A percentile compares a stretch with the other conserved stretches of the same genome.
phyloP scores from a whole-genome alignment of 2,888 invertebrate genomes.

The Ceramica pisi region DNA sequence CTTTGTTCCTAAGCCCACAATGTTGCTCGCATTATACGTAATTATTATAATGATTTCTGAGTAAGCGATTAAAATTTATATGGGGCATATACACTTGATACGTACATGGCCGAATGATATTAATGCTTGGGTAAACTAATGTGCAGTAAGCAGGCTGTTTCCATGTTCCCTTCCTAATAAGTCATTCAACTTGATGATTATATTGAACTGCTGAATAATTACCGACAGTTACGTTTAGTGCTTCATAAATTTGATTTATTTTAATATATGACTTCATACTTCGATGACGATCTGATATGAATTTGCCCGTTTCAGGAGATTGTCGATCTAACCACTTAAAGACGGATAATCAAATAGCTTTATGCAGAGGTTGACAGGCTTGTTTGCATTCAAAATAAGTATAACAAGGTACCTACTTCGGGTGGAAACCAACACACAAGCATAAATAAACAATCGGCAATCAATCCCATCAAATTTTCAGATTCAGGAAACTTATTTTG shows the following conservation, averaged over 20 bases:
- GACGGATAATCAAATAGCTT: not conserved
- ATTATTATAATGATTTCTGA: conserved; percentile 73
- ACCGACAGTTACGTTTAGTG: conserved; percentile 13
- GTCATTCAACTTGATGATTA: conserved; percentile 45
- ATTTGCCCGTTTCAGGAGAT: conserved; percentile 2
- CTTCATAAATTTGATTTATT: conserved; percentile 41
- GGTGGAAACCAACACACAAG: not conserved
- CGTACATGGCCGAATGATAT: conserved; percentile 59
- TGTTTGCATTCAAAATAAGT: not conserved
- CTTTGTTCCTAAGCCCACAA: conserved; percentile 69
- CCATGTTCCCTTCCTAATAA: conserved; percentile 57
- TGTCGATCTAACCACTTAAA: not conserved
- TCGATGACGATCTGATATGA: conserved; percentile 3
- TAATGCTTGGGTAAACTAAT: conserved; percentile 61
- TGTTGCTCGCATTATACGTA: conserved; percentile 70
- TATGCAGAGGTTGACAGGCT: not conserved
- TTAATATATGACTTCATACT: conserved; percentile 33
- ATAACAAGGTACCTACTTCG: not conserved
- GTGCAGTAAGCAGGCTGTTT: conserved; percentile 51
- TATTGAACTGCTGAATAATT: conserved; percentile 52
- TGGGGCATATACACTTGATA: conserved; percentile 60
- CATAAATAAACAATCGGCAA: not conserved
- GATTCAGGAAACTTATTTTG: not conserved
- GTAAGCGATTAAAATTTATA: conserved; percentile 67
- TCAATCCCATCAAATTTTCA: not conserved